Evolutionary conservation across 2,113 vertebrate species (phyloP).

Genomic region (Eulemur macaco): DNA sequence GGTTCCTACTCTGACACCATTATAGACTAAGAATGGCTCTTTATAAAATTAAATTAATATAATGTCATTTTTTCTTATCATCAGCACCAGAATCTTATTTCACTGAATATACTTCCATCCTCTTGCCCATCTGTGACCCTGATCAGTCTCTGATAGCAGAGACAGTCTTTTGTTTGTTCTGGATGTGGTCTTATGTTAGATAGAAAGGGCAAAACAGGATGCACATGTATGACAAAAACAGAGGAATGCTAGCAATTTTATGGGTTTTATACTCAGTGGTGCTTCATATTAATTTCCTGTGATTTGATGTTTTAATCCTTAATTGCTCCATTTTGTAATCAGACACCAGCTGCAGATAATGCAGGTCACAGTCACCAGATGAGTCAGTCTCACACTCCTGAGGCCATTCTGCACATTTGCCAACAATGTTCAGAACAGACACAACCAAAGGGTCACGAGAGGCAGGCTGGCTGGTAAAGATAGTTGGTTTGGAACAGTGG

Average conservation of each 20-base stretch:
- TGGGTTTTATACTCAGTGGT: not conserved
- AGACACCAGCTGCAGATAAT: conserved; percentile 53
- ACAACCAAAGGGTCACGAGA: not conserved
- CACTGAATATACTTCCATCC: not conserved
- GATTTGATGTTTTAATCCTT: conserved; percentile 36
- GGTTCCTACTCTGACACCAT: not conserved
- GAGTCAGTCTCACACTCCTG: conserved; percentile 18
- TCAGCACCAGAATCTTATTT: conserved; percentile 32
- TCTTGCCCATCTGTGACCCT: not conserved
- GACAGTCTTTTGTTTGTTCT: conserved; percentile 50
- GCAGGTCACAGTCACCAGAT: conserved; percentile 27
- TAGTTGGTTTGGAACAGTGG: not conserved
- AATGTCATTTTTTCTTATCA: conserved; percentile 30
- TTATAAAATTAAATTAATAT: conserved; percentile 22
- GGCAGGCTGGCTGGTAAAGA: not conserved
- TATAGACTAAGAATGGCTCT: not conserved
- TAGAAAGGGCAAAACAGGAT: conserved; percentile 61
- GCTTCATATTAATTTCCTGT: conserved; percentile 60
- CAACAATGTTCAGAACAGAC: not conserved
- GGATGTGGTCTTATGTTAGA: conserved; percentile 48
- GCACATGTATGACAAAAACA: conserved; percentile 39
- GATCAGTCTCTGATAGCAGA: not conserved
- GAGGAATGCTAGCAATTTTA: not conserved
- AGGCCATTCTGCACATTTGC: not conserved
- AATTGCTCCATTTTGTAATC: conserved; percentile 51